Conservation (phyloP, 2,113 vertebrate species). For the Phaethon lepturus region DNA sequence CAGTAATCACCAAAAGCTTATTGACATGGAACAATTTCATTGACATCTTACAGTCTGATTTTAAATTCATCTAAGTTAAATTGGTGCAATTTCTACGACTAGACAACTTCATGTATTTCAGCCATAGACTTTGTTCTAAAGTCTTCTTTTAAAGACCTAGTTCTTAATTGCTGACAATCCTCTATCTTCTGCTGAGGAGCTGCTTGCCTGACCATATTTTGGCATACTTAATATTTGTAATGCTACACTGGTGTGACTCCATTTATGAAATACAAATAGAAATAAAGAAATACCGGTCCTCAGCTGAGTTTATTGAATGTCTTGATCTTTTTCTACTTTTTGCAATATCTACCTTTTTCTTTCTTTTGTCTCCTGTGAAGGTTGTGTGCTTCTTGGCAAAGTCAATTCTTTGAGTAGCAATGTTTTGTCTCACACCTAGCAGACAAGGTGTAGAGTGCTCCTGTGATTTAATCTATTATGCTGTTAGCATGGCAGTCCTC, state of each 20-base stretch:
- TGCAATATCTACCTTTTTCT: not conserved
- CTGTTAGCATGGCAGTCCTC: constrained; percentile 1
- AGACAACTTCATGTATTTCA: not conserved
- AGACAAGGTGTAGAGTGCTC: not conserved
- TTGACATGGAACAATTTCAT: not conserved
- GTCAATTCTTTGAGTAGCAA: not conserved
- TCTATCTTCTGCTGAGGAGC: not conserved
- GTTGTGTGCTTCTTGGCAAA: not conserved
- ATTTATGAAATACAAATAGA: not conserved
- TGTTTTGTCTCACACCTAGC: not conserved
- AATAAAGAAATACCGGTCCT: not conserved
- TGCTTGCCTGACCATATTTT: not conserved
- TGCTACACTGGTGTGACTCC: not conserved
- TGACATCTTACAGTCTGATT: not conserved
- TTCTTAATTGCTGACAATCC: not conserved
- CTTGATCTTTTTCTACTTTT: not conserved
- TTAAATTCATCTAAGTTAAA: not conserved
- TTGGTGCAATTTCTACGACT: not conserved
- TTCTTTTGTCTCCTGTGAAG: not conserved
- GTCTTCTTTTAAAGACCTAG: not conserved
- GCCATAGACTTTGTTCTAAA: not conserved
- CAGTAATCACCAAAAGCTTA: not conserved
- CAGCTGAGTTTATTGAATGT: not conserved
- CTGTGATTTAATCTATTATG: constrained; percentile 14
- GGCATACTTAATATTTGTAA: not conserved